Conservation (phyloP, 2,797 vertebrate genomes). For the Chloroceryle amazona region DNA sequence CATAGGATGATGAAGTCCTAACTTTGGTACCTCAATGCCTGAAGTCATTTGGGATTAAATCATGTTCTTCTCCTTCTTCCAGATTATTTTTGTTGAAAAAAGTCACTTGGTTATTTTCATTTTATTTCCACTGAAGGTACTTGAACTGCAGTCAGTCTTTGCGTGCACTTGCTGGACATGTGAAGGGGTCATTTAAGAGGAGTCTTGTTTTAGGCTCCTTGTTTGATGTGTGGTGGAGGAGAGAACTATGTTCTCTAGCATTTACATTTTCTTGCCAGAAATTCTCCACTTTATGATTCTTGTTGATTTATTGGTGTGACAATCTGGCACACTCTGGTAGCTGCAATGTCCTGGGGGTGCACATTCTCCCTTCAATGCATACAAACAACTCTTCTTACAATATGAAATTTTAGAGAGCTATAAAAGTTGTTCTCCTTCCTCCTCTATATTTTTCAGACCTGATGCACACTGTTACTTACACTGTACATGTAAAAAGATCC, state of each 20-base stretch:
- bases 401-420: background rate
- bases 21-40: background rate
- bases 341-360: background rate
- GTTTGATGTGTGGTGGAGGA: background rate
- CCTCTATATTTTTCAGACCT: background rate
- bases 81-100: background rate
- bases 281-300: background rate
- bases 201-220: background rate
- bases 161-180: background rate
- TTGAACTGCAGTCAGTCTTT: background rate
- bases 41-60: background rate
- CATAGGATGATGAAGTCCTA: background rate
- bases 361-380: background rate
- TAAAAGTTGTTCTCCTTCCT: background rate
- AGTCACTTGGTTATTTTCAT: no score
- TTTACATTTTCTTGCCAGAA: background rate
- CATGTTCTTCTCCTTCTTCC: background rate
- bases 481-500: background rate
- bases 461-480: background rate
- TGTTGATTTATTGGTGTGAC: background rate
- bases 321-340: background rate
- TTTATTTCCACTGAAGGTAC: background rate
- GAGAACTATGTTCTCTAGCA: background rate
- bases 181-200: background rate
- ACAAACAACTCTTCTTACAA: background rate